phyloP scores from a whole-genome alignment of 2,797 vertebrate genomes.

The Phoeniculus purpureus region DNA sequence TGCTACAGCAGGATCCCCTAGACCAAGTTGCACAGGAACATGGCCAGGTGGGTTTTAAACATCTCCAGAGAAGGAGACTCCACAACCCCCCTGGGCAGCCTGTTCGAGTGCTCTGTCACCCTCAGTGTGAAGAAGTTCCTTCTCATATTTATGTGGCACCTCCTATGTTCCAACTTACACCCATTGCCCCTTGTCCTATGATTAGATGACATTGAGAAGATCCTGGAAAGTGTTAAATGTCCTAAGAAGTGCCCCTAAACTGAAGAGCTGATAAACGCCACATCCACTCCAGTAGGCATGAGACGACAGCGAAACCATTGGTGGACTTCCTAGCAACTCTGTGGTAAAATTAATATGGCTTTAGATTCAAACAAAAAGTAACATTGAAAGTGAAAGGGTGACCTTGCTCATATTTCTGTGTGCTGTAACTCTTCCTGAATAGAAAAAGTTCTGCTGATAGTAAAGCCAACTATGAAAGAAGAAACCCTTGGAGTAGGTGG shows the following conservation, averaged over 20 bases:
- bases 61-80: too few species aligned
- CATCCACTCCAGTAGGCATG: background rate
- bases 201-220: too few species aligned
- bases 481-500: background rate
- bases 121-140: too few species aligned
- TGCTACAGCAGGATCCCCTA: too few species aligned
- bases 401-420: background rate
- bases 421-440: background rate
- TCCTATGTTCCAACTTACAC: too few species aligned
- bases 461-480: background rate
- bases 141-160: too few species aligned
- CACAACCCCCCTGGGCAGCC: too few species aligned
- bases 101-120: too few species aligned
- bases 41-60: too few species aligned
- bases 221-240: background rate
- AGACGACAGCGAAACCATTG: background rate
- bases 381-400: background rate
- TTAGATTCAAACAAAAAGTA: background rate
- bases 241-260: background rate
- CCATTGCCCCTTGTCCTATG: too few species aligned
- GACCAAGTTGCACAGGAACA: too few species aligned
- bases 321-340: background rate
- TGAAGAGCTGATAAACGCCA: background rate
- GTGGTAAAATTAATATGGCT: background rate
- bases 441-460: background rate